These are phyloP conservation scores for Poeciliopsis prolifica DNA, from an alignment of 2,113 vertebrate genomes.

Conservation along the genomic window DNA sequence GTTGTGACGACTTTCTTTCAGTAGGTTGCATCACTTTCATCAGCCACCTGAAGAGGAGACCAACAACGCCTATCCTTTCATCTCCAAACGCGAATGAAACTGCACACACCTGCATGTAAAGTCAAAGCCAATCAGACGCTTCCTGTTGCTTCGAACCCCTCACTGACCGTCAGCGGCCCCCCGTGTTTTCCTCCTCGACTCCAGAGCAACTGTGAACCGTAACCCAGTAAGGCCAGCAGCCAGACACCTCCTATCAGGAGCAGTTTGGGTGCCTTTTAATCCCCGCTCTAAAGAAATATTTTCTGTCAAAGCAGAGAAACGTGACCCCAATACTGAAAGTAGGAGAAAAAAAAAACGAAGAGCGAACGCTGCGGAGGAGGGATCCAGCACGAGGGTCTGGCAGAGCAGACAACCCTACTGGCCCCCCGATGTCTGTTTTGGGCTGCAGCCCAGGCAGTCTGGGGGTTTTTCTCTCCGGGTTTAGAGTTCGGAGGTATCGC, in stretches of 20 bases:
- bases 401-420: conserved; percentile 52
- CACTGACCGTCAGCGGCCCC: not conserved
- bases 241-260: conserved; percentile 72
- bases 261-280: conserved; percentile 71
- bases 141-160: conserved; percentile 17
- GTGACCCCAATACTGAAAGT: conserved; percentile 71
- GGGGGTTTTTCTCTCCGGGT: not conserved
- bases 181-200: conserved; percentile 22
- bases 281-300: conserved; percentile 67
- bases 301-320: conserved; percentile 71
- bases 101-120: conserved; percentile 25
- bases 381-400: conserved; percentile 50
- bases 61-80: conserved; percentile 53
- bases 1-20: conserved; percentile 58
- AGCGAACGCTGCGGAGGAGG: not conserved
- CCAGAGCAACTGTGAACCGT: conserved; percentile 54
- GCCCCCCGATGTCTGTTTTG: conserved; percentile 40
- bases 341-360: not conserved
- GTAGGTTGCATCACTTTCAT: conserved; percentile 71
- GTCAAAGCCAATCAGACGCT: conserved; percentile 61
- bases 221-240: conserved; percentile 60
- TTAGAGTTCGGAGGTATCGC: conserved; percentile 41
- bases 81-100: conserved; percentile 52
- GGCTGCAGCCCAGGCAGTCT: conserved; percentile 50
- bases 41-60: conserved; percentile 47